A percentile compares a stretch with the other conserved stretches of the same genome.
Evolutionary conservation across 2,113 vertebrate genomes (phyloP).

Genomic region (Crocuta crocuta): DNA sequence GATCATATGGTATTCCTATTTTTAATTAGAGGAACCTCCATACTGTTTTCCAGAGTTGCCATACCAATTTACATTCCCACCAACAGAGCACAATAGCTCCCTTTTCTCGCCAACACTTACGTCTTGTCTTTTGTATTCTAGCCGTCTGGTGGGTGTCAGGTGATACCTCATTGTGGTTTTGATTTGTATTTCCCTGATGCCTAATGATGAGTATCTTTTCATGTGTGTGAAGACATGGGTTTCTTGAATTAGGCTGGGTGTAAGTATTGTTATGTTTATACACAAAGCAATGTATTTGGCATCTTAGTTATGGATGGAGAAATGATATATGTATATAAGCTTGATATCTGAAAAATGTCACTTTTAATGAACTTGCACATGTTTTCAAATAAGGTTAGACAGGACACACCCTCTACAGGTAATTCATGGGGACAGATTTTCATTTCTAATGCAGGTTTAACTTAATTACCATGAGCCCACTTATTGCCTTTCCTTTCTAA

Average conservation of each 20-base stretch:
- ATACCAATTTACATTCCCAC: neutral
- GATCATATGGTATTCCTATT: neutral
- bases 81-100: neutral
- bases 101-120: neutral
- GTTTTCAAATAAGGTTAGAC: neutral
- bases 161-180: neutral
- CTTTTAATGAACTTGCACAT: neutral
- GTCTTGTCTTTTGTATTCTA: neutral
- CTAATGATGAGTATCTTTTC: neutral
- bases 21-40: neutral
- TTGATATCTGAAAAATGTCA: neutral
- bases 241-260: neutral
- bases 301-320: neutral
- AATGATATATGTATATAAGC: neutral
- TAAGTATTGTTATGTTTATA: neutral
- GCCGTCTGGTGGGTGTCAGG: neutral
- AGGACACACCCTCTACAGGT: rapidly evolving
- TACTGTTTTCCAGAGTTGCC: neutral
- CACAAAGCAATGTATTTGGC: neutral
- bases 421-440: rapidly evolving
- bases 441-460: neutral
- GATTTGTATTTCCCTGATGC: neutral
- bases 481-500: neutral
- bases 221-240: neutral
- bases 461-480: neutral